Evolutionary conservation across 2,888 invertebrate species (phyloP), one percentile per base, ranked within the genome.

Genomic region (Lamellibrachia satsuma): DNA sequence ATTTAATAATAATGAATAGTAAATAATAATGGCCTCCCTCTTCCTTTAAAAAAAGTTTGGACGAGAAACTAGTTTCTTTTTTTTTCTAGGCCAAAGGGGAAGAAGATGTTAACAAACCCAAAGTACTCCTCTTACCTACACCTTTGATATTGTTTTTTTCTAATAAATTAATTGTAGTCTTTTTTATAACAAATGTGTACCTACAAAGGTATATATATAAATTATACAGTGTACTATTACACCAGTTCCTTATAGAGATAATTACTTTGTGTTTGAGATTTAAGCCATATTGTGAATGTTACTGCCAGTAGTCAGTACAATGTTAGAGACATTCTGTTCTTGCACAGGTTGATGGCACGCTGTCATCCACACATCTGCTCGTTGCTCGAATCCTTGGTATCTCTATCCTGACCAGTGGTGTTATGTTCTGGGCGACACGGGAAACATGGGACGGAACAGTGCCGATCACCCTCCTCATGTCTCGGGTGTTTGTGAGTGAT

Each of bases 361-460:
- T 93, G 91, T 92, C 92, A 22, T 52, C 90, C 22, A 90, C 92
- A n/a, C 94, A 94, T 60, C 51, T 93, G 8, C 93, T 91, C n/a
- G 90, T 94, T 8, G 92, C 92, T 2, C 90, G 93, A 15, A 60
- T 93, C 7, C 92, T 93, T 91, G 94, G 94, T 9, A 90, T 93
- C 90, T 91, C 92, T 3, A 52, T 94, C 22, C 60, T 94, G 11
- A 92, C 93, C 52, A 75, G 92, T 27, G 92, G 93, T 9, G 60
- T 94, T 15, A 75, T 93, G 51, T 92, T 93, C 92, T 93, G 91
- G 91, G 52, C 93, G 51, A 93, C 94, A 7, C 92, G 92, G 57
- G 94, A 94, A 22, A 93, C 94, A 57, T 52, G 93, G 51, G 94
- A 94, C 91, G 94, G 93, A n/a, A 94, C 94, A 75, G 94, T 94